Evolutionary conservation across 1,140 invertebrate genomes (phyloP).

Genomic region (Geopemphigus sp.): DNA sequence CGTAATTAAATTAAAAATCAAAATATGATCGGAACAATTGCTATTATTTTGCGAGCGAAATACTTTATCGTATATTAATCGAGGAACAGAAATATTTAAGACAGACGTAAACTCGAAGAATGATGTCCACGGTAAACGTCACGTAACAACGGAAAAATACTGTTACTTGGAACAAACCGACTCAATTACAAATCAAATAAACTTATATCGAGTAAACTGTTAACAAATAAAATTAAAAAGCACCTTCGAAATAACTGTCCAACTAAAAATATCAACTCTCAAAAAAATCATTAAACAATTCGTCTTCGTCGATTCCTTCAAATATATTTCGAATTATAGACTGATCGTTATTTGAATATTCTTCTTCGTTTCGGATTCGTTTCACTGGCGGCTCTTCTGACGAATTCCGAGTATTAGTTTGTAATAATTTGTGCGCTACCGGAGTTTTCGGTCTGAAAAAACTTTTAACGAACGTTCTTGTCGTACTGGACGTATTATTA

Average conservation of each 20-base stretch:
- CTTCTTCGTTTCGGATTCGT: conserved; percentile 4
- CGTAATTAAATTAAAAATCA: no score
- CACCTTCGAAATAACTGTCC: neutral
- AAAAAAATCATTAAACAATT: conserved; percentile 45
- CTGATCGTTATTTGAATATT: neutral
- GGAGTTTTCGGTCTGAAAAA: conserved; percentile 29
- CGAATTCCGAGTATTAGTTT: neutral
- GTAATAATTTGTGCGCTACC: conserved; percentile 9
- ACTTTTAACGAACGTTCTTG: neutral
- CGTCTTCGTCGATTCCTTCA: conserved; percentile 32
- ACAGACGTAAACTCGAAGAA: neutral
- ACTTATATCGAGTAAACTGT: neutral
- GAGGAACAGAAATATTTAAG: neutral
- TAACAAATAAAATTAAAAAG: conserved; percentile 3
- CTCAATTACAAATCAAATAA: neutral
- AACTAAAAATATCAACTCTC: neutral
- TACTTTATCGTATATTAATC: neutral
- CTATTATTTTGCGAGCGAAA: no score
- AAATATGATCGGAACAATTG: no score
- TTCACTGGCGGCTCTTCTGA: conserved; percentile 25
- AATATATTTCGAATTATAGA: conserved; percentile 37
- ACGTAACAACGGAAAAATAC: neutral
- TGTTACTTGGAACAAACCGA: neutral
- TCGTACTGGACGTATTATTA: neutral
- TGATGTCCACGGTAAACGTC: neutral